Percentiles rank a stretch among this genome's conserved stretches.
Conservation (phyloP, 2,797 vertebrate genomes). For the Leptodactylus fallax region DNA sequence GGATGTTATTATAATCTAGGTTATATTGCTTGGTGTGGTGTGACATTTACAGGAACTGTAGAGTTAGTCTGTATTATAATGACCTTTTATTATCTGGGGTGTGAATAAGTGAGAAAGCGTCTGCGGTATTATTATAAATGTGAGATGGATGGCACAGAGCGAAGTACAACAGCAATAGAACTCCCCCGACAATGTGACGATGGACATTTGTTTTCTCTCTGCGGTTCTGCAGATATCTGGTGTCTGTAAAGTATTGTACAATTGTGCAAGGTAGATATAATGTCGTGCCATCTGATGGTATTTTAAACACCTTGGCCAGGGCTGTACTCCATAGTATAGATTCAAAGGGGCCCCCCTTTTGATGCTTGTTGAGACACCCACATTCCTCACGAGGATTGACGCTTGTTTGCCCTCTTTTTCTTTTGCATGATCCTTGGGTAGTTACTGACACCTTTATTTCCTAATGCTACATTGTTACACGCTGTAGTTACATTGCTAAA, state of each 20-base stretch:
- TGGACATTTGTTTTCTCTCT: not conserved
- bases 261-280: not conserved
- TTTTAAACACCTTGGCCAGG: no score
- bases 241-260: not conserved
- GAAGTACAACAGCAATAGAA: no score
- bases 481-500: no score
- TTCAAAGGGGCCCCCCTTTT: no score
- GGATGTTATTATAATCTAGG: conserved; percentile 10
- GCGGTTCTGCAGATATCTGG: not conserved
- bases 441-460: no score
- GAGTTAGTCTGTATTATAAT: conserved; percentile 9
- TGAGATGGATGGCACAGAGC: not conserved
- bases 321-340: no score
- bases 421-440: no score
- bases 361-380: no score
- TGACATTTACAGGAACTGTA: conserved; percentile 18
- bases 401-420: no score
- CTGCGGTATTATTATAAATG: not conserved
- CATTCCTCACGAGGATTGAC: no score
- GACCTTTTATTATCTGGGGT: conserved; percentile 15
- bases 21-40: not conserved
- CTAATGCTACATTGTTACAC: no score
- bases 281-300: no score
- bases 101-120: not conserved
- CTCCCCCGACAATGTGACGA: not conserved